phyloP scores from a whole-genome alignment of 2,888 invertebrate species.

The Camponotus fellah region DNA sequence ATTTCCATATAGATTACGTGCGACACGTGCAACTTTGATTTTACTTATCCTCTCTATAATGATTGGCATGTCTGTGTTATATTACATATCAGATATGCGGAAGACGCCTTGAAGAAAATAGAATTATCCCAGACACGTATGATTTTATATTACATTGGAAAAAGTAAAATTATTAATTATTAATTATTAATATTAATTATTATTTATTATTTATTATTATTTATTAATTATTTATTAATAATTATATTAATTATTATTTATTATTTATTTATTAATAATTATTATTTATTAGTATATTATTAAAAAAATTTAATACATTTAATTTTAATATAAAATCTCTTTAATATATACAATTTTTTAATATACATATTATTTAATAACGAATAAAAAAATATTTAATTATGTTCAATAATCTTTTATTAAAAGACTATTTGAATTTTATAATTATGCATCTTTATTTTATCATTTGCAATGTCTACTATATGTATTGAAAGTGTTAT shows the following conservation, averaged over 20 bases:
- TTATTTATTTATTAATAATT: no score
- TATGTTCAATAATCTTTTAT: not conserved
- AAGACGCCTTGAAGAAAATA: not conserved
- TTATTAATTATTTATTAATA: no score
- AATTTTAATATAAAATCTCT: not conserved
- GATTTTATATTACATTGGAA: not conserved
- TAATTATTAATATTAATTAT: no score
- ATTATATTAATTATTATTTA: not conserved
- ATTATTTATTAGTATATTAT: no score
- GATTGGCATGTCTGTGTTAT: constrained; percentile 25
- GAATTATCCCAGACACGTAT: not conserved
- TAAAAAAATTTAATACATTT: no score
- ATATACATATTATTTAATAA: not conserved
- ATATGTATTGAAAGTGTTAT: not conserved
- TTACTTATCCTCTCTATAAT: not conserved
- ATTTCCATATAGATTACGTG: constrained; percentile 63
- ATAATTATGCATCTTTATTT: not conserved
- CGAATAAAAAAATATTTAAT: constrained; percentile 4
- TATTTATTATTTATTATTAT: no score
- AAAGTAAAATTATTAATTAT: not conserved
- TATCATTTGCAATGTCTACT: no score
- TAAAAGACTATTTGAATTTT: not conserved
- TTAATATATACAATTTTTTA: not conserved
- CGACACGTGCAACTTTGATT: constrained; percentile 33
- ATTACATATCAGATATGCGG: not conserved